These are phyloP conservation scores for Uropetala carovei DNA, from an alignment of 2,888 invertebrate species.

Conservation along the genomic window DNA sequence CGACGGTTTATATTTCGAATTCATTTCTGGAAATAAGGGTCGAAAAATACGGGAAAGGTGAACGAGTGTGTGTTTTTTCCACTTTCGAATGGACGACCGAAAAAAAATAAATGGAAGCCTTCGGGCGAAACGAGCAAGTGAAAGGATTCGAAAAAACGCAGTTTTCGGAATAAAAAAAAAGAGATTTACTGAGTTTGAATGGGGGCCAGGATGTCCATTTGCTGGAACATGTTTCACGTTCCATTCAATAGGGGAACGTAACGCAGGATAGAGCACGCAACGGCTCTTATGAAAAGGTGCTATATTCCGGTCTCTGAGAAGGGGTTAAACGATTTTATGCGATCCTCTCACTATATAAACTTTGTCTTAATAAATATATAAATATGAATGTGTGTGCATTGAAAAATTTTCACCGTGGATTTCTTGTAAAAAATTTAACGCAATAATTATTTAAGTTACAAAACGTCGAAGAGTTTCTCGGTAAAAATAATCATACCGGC, in stretches of 20 bases:
- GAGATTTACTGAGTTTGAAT: background rate
- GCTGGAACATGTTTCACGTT: constrained; percentile 14
- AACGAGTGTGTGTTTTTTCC: background rate
- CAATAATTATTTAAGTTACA: no score
- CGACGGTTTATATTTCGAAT: background rate
- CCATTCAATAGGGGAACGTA: background rate
- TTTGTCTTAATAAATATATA: background rate
- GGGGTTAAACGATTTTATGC: background rate
- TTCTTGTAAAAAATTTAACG: no score
- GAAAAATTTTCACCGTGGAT: no score
- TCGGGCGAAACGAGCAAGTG: background rate
- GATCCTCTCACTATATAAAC: background rate
- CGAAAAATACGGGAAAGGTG: background rate
- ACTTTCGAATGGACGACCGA: background rate
- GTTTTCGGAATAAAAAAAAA: constrained; percentile 2
- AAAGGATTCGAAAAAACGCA: background rate
- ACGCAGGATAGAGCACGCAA: background rate
- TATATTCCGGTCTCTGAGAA: background rate
- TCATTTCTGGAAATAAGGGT: background rate
- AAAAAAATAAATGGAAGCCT: background rate
- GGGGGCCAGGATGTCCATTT: constrained; percentile 8
- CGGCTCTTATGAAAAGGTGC: background rate
- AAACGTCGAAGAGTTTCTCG: no score
- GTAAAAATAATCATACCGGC: no score
- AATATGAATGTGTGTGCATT: background rate